Evolutionary conservation across 2,888 invertebrate genomes (phyloP), one percentile per base, ranked within the genome.

Genomic region (Pyrocoelia pectoralis): DNA sequence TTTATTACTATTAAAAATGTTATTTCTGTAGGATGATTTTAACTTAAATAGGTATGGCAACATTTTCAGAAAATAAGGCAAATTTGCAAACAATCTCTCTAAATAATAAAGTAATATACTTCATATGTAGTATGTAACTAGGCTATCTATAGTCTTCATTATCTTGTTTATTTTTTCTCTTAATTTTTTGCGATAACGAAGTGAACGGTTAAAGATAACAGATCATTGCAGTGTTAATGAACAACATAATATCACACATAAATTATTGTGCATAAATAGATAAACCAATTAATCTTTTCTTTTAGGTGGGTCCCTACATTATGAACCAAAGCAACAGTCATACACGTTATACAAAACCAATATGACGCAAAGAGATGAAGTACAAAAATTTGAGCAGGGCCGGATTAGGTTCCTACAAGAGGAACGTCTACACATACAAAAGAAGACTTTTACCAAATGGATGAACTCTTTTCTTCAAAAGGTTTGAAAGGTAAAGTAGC

Each of bases 401-500:
- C 91, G 97, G 72, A 98, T 98, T 80, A 91, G 93, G 86, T 95
- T 95, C 80, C 89, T 98, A 80, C 97, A 98, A 82, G 97, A 98
- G 83, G 98, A 99, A 84, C 91, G 98, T 61, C 86, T 98, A 70
- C 93, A 96, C 83, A 98, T 99, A 73, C 99, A 99, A 85, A 98
- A 98, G 88, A 99, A 99, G 84, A 99, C 99, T 24, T 99, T 99
- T 84, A 98, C 98, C 74, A 99, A 99, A 95, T 97, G 97, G 97
- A 94, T 97, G 92, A 97, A 97, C 84, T 96, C 95, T 14, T 97
- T 97, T 83, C 84, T 97, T 76, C 89, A 93, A 80, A 97, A 96
- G 92, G 97, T n/a, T n/a, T 96, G 77, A 72, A 61, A 4, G 10
- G n/a, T 58, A 53, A 46, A n/a, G n/a, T n/a, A n/a, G n/a, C n/a